Evolutionary conservation across 2,888 invertebrate species (phyloP), one percentile per base, ranked within the genome.

Genomic region (Drosophila dives): DNA sequence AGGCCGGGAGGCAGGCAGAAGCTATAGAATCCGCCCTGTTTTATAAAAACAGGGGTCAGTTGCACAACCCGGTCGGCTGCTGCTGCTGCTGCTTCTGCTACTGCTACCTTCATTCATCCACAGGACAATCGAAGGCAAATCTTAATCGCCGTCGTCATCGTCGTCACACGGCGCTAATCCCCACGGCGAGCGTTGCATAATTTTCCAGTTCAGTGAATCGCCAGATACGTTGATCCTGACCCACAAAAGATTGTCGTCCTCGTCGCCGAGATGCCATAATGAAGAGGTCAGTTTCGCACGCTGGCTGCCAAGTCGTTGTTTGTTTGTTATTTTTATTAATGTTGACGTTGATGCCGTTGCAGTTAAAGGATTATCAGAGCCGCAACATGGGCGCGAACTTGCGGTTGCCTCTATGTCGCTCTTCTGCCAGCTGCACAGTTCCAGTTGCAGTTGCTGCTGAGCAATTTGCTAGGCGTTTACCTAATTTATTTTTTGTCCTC

Each of bases 301-400:
- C 55, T 59, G 53, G 15, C 49, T 20, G 48, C 32, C 60, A 40
- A 29, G 51, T 17, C 7, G 36, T 71, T 62, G 42, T 49, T 73
- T 81, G 81, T 76, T 83, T 80, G 75, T 76, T 78, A 23, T 45
- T 23, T 77, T 76, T 78, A 23, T 45, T 23, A 75, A 42, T 55
- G 72, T 67, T 81, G 72, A 59, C 56, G 33, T 40, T 61, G 53
- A 33, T 77, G 67, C 36, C 55, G 50, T 45, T 60, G 62, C 81
- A 64, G 77, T 75, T 63, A 89, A 86, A 89, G 85, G 85, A 89
- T 85, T 85, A 85, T 36, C 75, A 59, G 71, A 72, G 50, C 74
- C 78, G 76, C 77, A 77, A 85, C 89, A 89, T 84, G 89, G 85
- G 89, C 85, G 89, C 85, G 86, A 86, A 86, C 84, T 79, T 81